phyloP scores from a whole-genome alignment of 2,797 vertebrate species.

The Lycodopsis pacificus region DNA sequence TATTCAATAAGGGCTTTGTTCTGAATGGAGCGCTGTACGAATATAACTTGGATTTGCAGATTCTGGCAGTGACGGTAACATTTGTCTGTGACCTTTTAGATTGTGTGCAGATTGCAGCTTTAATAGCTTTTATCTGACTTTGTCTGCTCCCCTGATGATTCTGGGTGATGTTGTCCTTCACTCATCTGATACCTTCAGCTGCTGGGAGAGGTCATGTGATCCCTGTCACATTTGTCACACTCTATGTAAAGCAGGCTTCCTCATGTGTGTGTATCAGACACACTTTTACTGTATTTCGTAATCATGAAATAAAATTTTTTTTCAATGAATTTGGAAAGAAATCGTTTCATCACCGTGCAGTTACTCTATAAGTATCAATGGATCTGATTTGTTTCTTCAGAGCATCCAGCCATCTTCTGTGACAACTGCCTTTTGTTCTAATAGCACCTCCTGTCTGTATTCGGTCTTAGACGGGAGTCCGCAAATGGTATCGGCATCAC shows the following conservation, averaged over 20 bases:
- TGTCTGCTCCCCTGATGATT: background rate
- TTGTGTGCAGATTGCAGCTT: too few species aligned
- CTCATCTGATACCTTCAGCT: conserved; percentile 7
- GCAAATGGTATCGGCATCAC: background rate
- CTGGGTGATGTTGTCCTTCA: background rate
- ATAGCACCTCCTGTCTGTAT: conserved; percentile 4
- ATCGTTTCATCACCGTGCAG: background rate
- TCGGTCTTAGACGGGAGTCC: conserved; percentile 12
- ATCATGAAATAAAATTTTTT: too few species aligned
- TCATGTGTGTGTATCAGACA: background rate
- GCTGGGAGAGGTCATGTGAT: background rate
- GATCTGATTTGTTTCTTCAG: background rate
- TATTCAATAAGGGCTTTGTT: too few species aligned
- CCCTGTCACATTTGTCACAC: background rate
- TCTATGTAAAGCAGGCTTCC: background rate
- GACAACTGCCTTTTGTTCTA: background rate
- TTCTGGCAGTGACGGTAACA: too few species aligned
- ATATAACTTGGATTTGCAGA: too few species aligned
- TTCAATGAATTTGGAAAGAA: too few species aligned
- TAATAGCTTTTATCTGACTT: background rate
- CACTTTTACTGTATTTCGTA: background rate
- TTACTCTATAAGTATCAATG: background rate
- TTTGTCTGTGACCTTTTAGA: background rate
- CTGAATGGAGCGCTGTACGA: too few species aligned
- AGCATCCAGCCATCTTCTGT: background rate